A percentile compares a stretch with the other conserved stretches of the same genome.
phyloP scores from a whole-genome alignment of 2,888 invertebrate species.

The Euzophera pinguis region DNA sequence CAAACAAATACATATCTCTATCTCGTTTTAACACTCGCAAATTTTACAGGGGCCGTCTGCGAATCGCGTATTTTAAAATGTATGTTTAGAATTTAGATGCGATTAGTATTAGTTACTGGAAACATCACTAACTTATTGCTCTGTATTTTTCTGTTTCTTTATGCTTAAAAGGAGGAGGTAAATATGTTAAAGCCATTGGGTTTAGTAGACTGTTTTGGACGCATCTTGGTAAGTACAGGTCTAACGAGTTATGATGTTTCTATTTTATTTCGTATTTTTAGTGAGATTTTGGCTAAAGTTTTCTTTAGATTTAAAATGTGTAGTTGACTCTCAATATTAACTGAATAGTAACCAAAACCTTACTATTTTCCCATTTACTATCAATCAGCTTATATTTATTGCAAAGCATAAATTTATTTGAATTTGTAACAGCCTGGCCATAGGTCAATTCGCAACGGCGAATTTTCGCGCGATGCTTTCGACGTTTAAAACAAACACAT shows the following conservation, averaged over 20 bases:
- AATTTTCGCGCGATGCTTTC: too few species aligned
- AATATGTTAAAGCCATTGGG: slow-evolving; percentile 61
- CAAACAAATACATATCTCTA: slow-evolving; percentile 22
- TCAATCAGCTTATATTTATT: background rate
- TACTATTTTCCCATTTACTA: background rate
- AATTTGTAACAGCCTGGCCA: too few species aligned
- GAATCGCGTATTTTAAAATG: slow-evolving; percentile 36
- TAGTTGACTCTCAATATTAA: background rate
- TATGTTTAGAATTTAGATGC: slow-evolving; percentile 44
- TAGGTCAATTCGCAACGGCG: too few species aligned
- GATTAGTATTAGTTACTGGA: slow-evolving; percentile 40
- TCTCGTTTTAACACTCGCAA: slow-evolving; percentile 32
- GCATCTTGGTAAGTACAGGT: slow-evolving; percentile 60
- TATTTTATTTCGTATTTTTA: slow-evolving; percentile 27
- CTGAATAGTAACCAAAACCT: background rate
- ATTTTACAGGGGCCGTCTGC: slow-evolving; percentile 47
- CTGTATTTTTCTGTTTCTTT: slow-evolving; percentile 71
- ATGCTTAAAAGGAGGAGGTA: slow-evolving; percentile 76
- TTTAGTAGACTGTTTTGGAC: slow-evolving; percentile 54
- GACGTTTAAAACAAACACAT: too few species aligned
- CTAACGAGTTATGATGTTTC: slow-evolving; percentile 58
- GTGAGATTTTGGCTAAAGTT: slow-evolving; percentile 27
- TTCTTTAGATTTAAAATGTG: background rate
- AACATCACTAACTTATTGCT: slow-evolving; percentile 74
- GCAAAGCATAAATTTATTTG: too few species aligned